Evolutionary conservation across 2,113 vertebrate genomes (phyloP), one percentile per base, ranked within the genome.

Genomic region (Scytalopus superciliaris): DNA sequence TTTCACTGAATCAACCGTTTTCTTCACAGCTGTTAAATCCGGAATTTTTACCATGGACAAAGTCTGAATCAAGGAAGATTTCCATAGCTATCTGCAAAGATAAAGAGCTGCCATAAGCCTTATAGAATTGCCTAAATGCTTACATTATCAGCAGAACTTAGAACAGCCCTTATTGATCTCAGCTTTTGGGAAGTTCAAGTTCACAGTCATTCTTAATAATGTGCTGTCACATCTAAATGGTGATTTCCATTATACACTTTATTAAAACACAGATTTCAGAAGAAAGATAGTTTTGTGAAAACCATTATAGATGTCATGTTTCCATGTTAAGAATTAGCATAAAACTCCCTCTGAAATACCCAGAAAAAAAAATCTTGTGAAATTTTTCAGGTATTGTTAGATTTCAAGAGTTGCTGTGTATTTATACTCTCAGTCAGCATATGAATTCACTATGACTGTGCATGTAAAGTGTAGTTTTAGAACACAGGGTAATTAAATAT

Each of bases 291-390:
- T 40, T 86, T 59, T 50, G 33, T 40, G 49, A 57, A 53, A 45
- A 76, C 30, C 0, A 0, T 17, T 39, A 33, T 0, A 44, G 30
- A 53, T 30, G 14, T 11, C 30, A 37, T 3, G 19, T 90, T 82
- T 83, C 75, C 37, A 49, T 3, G n/a, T 50, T 62, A 90, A 84
- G n/a, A 49, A 57, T 52, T 12, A 55, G 25, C 39, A 69, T 11
- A 39, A 75, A 35, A 28, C 47, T 70, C 49, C 39, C 60, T 62
- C 47, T 37, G 47, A 84, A 88, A 86, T 18, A 30, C 10, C 8
- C 45, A n/a, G 12, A 3, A 49, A 70, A 66, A 82, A 70, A 52
- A 55, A 15, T 3, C 30, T 21, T 8, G 17, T 67, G 25, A 70
- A 76, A 66, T 66, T 57, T 77, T 28, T 73, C 37, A 77, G 50